These are phyloP conservation scores for Spinibarbus caldwelli DNA, from an alignment of 2,797 vertebrate genomes.

Conservation along the genomic window DNA sequence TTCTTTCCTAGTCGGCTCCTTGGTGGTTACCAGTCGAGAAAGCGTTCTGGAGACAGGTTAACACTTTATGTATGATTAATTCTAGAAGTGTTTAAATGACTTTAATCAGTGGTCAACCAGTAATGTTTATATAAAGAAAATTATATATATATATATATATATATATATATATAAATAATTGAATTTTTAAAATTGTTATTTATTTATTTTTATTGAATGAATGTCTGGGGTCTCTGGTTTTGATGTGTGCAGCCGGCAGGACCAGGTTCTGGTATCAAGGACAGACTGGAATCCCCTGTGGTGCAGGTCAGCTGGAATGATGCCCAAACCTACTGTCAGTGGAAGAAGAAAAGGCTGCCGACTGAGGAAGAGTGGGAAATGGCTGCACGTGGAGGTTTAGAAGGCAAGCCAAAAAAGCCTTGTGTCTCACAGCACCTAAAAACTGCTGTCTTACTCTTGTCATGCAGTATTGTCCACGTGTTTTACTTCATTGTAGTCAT, in stretches of 20 bases:
- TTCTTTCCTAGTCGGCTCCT: slow-evolving; percentile 83
- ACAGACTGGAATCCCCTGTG: slow-evolving; percentile 86
- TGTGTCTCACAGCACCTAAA: neutral
- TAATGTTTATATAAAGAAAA: neutral
- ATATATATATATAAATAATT: too few relatives aligned
- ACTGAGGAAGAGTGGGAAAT: slow-evolving; percentile 95
- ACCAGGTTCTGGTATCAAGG: slow-evolving; percentile 88
- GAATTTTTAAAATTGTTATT: neutral
- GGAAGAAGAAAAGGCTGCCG: slow-evolving; percentile 87
- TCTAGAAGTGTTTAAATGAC: neutral
- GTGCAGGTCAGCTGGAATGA: slow-evolving; percentile 98
- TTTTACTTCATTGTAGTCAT: neutral
- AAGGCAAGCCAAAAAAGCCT: slow-evolving; percentile 75
- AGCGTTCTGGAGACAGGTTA: slow-evolving; percentile 92
- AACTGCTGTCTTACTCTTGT: neutral
- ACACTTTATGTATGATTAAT: neutral
- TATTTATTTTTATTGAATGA: neutral
- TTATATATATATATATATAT: too few relatives aligned
- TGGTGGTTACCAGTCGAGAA: slow-evolving; percentile 94
- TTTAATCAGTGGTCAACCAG: neutral
- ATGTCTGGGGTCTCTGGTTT: neutral
- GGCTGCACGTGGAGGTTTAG: slow-evolving; percentile 89
- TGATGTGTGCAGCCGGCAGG: slow-evolving; percentile 65
- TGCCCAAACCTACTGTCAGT: slow-evolving; percentile 86
- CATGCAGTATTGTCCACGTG: neutral